Evolutionary conservation across 2,797 vertebrate genomes (phyloP), one percentile per base, ranked within the genome.

Genomic region (Acanthopagrus latus): DNA sequence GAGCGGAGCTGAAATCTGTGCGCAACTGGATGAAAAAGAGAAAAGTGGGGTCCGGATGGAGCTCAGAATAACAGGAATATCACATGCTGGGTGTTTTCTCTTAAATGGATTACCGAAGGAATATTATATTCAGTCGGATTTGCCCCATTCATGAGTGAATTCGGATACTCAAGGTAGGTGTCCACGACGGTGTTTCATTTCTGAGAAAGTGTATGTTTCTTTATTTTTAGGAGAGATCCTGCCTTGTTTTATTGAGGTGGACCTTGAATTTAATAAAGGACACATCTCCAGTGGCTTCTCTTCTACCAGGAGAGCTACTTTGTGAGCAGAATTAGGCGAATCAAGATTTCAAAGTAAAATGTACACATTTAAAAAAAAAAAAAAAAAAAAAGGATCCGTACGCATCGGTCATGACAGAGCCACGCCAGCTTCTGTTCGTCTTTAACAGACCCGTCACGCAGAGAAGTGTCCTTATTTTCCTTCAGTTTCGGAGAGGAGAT

Each of bases 71-170:
- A 82, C 75, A 89, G 88, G 92, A 88, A 88, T 92, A 86, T 88
- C 52, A 82, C 57, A 86, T 55, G 29, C 63, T 79, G 86, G 64
- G 78, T 86, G 78, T 80, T 87, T 91, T 80, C 78, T 84, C 66
- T 66, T 88, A 78, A 79, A 86, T 93, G 94, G 93, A 95, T 93
- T 94, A 93, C 88, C 77, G 84, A 79, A 84, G 88, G 91, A 91
- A 88, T 90, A 91, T 79, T 85, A 83, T 66, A 76, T 83, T 88
- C 65, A 76, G 81, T 82, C 80, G 94, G 91, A 93, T 86, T 86
- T 77, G 78, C 48, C 70, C 76, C 54, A 56, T 89, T 87, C 85
- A 74, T 82, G 87, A 86, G 85, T 91, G 86, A 86, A 87, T 89
- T 86, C 65, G 83, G 86, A 90, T 83, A 73, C 80, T 82, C 70